A percentile compares a stretch with the other conserved stretches of the same genome.
Evolutionary conservation across 2,797 vertebrate species (phyloP).

Genomic region (Choloepus didactylus): DNA sequence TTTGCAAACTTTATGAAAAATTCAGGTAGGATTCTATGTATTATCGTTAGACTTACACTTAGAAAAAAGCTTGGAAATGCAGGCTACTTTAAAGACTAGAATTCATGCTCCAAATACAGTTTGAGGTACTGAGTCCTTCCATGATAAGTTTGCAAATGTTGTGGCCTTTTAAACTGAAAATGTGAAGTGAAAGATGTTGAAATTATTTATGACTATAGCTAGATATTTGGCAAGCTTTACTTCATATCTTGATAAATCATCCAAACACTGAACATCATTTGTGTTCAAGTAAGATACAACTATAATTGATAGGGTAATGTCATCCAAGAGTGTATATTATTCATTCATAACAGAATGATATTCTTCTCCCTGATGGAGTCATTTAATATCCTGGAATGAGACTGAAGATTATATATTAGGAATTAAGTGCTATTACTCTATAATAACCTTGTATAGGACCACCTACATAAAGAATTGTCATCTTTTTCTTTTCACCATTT

Average conservation of each 20-base stretch:
- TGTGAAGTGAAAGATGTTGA: conserved; percentile 71
- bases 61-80: conserved; percentile 19
- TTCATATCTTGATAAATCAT: conserved; percentile 75
- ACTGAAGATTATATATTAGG: conserved; percentile 39
- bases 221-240: conserved; percentile 74
- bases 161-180: conserved; percentile 64
- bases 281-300: conserved; percentile 68
- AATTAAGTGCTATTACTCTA: conserved; percentile 22
- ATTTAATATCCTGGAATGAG: conserved; percentile 67
- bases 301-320: conserved; percentile 70
- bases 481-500: conserved; percentile 51
- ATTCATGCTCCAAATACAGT: conserved; percentile 63
- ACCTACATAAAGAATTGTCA: conserved; percentile 21
- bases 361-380: conserved; percentile 67
- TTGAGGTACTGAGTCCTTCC: conserved; percentile 47
- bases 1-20: conserved; percentile 59
- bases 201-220: conserved; percentile 76
- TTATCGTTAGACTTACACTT: not conserved
- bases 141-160: not conserved
- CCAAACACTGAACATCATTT: conserved; percentile 71
- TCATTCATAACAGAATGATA: conserved; percentile 75
- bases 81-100: conserved; percentile 21
- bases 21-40: not conserved
- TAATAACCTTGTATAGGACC: not conserved
- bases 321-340: conserved; percentile 67